Conservation (phyloP, 2,113 vertebrate species). For the Globicephala melas region DNA sequence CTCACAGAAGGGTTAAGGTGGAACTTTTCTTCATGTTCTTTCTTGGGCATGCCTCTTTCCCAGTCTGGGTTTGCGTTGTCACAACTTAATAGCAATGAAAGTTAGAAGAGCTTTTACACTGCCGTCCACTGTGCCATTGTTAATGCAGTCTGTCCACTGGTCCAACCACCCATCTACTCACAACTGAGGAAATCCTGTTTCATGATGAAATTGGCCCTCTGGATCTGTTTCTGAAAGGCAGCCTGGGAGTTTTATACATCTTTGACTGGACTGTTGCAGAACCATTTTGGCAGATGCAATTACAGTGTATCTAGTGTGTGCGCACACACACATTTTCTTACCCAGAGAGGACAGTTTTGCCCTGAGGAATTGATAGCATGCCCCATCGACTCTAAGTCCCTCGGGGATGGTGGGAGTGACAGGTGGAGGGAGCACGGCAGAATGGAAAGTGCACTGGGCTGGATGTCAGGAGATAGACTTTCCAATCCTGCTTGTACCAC, state of each 20-base stretch:
- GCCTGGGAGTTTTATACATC: slow-evolving; percentile 31
- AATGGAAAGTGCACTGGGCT: neutral
- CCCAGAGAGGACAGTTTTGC: neutral
- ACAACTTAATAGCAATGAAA: neutral
- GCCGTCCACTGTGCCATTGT: neutral
- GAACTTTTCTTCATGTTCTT: neutral
- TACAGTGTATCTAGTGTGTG: neutral
- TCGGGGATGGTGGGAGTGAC: neutral
- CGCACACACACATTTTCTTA: neutral
- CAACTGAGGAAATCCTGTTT: neutral
- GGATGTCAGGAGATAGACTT: neutral
- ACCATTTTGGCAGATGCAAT: neutral
- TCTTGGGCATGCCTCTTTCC: neutral
- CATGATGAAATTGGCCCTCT: neutral
- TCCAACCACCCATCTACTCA: neutral
- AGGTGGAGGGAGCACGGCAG: neutral
- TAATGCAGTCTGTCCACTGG: neutral
- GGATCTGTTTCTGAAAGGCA: slow-evolving; percentile 14
- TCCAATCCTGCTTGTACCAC: neutral
- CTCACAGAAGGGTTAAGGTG: neutral
- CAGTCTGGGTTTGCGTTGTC: neutral
- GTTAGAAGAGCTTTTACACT: neutral
- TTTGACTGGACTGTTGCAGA: slow-evolving; percentile 29
- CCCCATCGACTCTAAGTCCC: neutral
- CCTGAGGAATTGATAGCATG: neutral